Evolutionary conservation across 2,888 invertebrate species (phyloP).

Genomic region (Diarsia brunnea): DNA sequence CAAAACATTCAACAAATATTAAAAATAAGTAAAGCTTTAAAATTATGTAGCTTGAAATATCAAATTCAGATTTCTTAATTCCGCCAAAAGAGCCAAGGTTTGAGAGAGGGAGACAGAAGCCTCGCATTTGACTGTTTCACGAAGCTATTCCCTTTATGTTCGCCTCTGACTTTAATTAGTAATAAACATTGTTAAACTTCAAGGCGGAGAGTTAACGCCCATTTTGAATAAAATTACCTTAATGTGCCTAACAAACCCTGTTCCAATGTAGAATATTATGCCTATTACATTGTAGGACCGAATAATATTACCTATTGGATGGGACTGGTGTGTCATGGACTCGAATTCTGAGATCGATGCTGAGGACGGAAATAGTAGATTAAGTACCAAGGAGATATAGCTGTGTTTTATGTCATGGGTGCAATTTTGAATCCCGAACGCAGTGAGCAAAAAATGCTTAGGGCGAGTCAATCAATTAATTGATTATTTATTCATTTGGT

Average conservation of each 20-base stretch:
- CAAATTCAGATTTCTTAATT: constrained; percentile 11
- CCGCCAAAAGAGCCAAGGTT: constrained; percentile 3
- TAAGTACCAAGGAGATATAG: neutral
- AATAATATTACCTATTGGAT: constrained; percentile 7
- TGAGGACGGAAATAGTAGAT: neutral
- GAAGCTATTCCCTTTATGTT: constrained; percentile 47
- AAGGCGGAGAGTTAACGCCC: constrained; percentile 52
- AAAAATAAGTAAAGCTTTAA: neutral
- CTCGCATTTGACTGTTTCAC: constrained; percentile 40
- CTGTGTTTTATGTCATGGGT: neutral
- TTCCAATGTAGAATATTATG: constrained; percentile 46
- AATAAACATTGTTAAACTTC: constrained; percentile 62
- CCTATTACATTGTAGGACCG: constrained; percentile 33
- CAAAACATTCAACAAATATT: neutral
- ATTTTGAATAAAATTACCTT: constrained; percentile 67
- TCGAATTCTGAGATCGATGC: neutral
- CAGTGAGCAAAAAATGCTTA: neutral
- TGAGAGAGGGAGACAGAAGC: neutral
- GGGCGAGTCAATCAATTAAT: neutral
- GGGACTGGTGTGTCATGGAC: neutral
- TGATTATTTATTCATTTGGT: too few relatives aligned
- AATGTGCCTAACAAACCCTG: constrained; percentile 52
- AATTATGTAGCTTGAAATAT: constrained; percentile 7
- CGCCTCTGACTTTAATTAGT: constrained; percentile 57
- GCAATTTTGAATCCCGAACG: neutral